Base-by-base conservation (phyloP, 2,113 vertebrate species). In the Anguilla rostrata region DNA sequence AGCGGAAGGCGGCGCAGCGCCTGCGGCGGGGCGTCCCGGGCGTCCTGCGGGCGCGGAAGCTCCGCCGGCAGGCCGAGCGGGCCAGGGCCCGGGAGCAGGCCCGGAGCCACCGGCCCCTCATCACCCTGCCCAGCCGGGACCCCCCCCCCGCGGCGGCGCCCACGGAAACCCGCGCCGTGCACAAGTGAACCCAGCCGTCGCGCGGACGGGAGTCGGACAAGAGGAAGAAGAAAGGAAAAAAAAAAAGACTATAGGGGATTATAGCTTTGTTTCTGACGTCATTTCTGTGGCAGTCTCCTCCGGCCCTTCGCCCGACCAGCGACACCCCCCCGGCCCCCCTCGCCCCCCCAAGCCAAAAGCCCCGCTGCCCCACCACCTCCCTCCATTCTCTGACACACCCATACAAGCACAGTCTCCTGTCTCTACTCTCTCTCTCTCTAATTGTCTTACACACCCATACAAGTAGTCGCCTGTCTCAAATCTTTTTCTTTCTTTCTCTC, bases 1-100 rank as follows among this genome's bases (percentile, higher is more conserved):
- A 98, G 91, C 95, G 94, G 94, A 97, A 96, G 90, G 96, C 96
- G 66, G 94, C 96, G 43, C 97, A 97, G 94, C 95, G 97, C 90
- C 96, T 97, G 90, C 95, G 97, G 89, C 96, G 96, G 92, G 97
- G 97, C 57, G 92, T 95, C 87, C 97, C 97, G 7, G 92, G 95
- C 90, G 96, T 98, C 93, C 93, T 97, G 89, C 94, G 94, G 66
- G 94, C 96, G 90, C 96, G 93, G 90, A 97, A 90, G 94, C 96
- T 95, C 90, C 94, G 96, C 89, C 95, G 94, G 93, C 97, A 96
- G 90, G 95, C 94, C 0, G 96, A 97, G 90, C 96, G 95, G 91
- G 95, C 96, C 92, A 97, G 95, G 90, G 96, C 95, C 34, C 94
- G 94, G 16, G 96, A 98, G 89, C 95, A 97, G 49, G 92, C 95